These are phyloP conservation scores for Panulirus ornatus DNA, from an alignment of 1,140 invertebrate genomes.

Conservation along the genomic window DNA sequence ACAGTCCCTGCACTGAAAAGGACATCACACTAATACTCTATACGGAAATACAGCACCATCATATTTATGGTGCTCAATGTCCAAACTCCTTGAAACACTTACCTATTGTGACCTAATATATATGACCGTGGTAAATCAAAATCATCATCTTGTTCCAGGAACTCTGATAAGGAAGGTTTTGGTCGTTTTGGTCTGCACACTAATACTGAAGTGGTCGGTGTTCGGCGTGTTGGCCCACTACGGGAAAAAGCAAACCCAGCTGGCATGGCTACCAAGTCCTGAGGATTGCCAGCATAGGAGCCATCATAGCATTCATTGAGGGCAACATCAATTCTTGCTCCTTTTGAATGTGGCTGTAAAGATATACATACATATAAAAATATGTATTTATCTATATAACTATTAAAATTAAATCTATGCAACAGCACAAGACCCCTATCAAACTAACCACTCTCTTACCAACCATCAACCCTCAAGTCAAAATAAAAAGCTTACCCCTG, in stretches of 20 bases:
- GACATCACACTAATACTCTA: too few relatives aligned
- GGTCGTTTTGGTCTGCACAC: constrained; percentile 90
- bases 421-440: too few relatives aligned
- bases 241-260: constrained; percentile 84
- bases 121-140: constrained; percentile 89
- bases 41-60: too few relatives aligned
- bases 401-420: too few relatives aligned
- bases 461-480: too few relatives aligned
- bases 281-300: constrained; percentile 95
- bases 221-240: constrained; percentile 90
- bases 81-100: constrained; percentile 74
- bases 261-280: constrained; percentile 89
- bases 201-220: constrained; percentile 91
- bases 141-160: constrained; percentile 80
- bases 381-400: too few relatives aligned
- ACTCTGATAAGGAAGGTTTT: constrained; percentile 88
- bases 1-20: too few relatives aligned
- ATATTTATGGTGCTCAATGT: too few relatives aligned
- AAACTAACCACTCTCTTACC: too few relatives aligned
- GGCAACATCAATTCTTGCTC: constrained; percentile 94
- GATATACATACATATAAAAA: too few relatives aligned
- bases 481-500: too few relatives aligned
- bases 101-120: constrained; percentile 93
- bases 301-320: constrained; percentile 97
- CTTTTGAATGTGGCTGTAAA: constrained; percentile 87